These are phyloP conservation scores for Cydia amplana DNA, from an alignment of 1,140 invertebrate species.

Conservation along the genomic window DNA sequence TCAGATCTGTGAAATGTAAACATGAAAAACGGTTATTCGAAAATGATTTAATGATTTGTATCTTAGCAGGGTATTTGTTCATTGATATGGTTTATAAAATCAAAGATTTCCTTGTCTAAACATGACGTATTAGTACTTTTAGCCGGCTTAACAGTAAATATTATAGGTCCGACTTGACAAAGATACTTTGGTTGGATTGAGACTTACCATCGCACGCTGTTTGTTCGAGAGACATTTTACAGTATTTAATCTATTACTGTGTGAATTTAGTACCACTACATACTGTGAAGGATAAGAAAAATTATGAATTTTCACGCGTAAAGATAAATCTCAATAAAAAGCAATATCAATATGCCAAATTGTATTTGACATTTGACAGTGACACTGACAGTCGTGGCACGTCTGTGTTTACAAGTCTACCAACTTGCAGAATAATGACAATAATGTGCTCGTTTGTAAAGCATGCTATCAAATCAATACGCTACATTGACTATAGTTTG, in stretches of 20 bases:
- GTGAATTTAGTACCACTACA: slow-evolving; percentile 7
- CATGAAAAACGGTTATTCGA: background rate
- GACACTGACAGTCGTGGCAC: background rate
- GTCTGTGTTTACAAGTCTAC: background rate
- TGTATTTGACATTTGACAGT: slow-evolving; percentile 7
- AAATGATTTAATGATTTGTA: slow-evolving; percentile 52
- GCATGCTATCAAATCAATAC: background rate
- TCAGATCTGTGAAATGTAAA: slow-evolving; percentile 88
- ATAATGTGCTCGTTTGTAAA: background rate
- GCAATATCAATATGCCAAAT: background rate
- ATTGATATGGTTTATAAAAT: slow-evolving; percentile 33
- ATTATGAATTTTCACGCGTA: slow-evolving; percentile 1
- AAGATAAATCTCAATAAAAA: background rate
- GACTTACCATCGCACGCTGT: slow-evolving; percentile 86
- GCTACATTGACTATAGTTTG: too few species aligned
- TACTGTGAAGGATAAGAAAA: slow-evolving; percentile 10
- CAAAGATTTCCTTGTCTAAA: background rate
- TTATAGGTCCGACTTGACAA: background rate
- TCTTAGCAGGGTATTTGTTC: background rate
- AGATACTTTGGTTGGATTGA: slow-evolving; percentile 20
- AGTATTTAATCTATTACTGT: slow-evolving; percentile 22
- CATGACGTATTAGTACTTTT: background rate
- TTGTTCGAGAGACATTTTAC: slow-evolving; percentile 85
- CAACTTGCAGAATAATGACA: background rate
- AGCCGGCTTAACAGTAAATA: slow-evolving; percentile 27